Evolutionary conservation across 1,140 invertebrate genomes (phyloP), one percentile per base, ranked within the genome.

Genomic region (Tribolium castaneum): DNA sequence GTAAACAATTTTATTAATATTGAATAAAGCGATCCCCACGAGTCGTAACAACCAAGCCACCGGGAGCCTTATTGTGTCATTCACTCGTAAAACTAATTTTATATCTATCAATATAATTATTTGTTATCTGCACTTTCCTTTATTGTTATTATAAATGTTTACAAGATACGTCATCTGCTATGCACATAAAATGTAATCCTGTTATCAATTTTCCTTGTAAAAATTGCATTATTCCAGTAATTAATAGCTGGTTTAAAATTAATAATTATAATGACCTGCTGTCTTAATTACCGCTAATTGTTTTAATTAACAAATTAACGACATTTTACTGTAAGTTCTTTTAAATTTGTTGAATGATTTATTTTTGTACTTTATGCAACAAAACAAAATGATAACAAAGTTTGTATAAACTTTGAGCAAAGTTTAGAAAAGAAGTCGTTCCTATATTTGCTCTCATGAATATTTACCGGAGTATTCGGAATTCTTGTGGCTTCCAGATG

Each of bases 381-480:
- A 16, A 7, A 54, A 54, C 51, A 54, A 54, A 30, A 4, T 30
- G 1, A 5, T 30, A 30, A 30, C 5, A 30, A 30, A 30, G 54
- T 59, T 59, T 59, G 54, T 30, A 30, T 30, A 30, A 30, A 30
- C 25, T 30, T 6, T 30, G 4, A 19, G 54, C 6, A 12, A 59
- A n/a, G 25, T 35, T 12, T 25, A 25, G 25, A 66, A 66, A 35
- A 66, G 22, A 19, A 62, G 6, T 62, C 56, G 19, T 14, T 66
- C 13, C 59, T 45, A 66, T 35, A 35, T 66, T 66, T 35, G 12
- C 30, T 66, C 34, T 30, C 59, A 66, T 66, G 59, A 66, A 66
- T 66, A 66, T 34, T 66, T 66, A 35, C 10, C 6, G 10, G 4
- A 7, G 30, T 30, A 39, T 66, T 66, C 12, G 19, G 25, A 66